These are phyloP conservation scores for Galago senegalensis DNA, from an alignment of 2,797 vertebrate genomes.

Conservation along the genomic window DNA sequence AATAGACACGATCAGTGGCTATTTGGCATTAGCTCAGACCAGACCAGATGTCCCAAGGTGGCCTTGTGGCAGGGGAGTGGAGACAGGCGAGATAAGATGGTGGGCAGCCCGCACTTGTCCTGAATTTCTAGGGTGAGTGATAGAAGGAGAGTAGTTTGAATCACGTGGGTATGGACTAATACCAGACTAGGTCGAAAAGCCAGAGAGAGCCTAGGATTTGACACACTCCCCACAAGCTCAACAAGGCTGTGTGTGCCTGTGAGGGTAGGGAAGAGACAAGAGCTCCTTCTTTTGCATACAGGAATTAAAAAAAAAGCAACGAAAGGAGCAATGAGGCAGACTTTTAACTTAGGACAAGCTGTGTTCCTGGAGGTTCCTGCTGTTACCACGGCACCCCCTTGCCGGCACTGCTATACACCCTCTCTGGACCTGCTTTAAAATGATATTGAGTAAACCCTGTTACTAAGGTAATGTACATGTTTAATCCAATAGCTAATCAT, in stretches of 20 bases:
- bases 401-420: background rate
- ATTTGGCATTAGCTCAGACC: background rate
- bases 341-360: background rate
- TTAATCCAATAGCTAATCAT: conserved; percentile 13
- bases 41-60: background rate
- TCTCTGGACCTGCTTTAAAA: background rate
- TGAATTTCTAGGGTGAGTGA: background rate
- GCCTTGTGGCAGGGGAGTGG: background rate
- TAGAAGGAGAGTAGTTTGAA: background rate
- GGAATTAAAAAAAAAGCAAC: background rate
- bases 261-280: background rate
- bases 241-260: background rate
- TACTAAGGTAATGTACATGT: background rate
- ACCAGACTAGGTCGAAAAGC: background rate
- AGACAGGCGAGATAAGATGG: background rate
- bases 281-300: background rate
- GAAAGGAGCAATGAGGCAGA: background rate
- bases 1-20: background rate
- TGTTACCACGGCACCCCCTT: background rate
- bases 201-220: background rate
- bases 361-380: background rate
- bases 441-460: background rate
- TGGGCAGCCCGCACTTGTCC: background rate
- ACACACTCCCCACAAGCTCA: background rate
- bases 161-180: background rate